Evolutionary conservation across 2,888 invertebrate genomes (phyloP).

Genomic region (Cataglyphis altisquamis): DNA sequence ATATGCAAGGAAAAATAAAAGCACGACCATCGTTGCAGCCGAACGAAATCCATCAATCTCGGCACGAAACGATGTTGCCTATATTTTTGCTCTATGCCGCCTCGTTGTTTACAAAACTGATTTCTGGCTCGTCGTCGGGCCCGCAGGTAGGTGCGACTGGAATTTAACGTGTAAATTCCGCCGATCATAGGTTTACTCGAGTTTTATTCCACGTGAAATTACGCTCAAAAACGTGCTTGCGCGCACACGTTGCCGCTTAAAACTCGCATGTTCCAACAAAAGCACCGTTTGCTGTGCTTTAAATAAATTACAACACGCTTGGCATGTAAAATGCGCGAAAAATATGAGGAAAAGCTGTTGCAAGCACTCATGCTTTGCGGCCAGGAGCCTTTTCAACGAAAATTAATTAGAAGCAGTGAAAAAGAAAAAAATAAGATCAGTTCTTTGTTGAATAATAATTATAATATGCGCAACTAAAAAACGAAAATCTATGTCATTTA

Average conservation of each 20-base stretch:
- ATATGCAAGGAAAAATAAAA: slow-evolving; percentile 62
- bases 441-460: slow-evolving; percentile 10
- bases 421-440: slow-evolving; percentile 3
- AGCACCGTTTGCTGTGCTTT: slow-evolving; percentile 6
- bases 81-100: slow-evolving; percentile 47
- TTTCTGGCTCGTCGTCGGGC: slow-evolving; percentile 45
- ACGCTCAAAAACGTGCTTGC: slow-evolving; percentile 27
- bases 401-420: slow-evolving; percentile 27
- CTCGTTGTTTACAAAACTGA: slow-evolving; percentile 60
- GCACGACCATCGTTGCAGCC: slow-evolving; percentile 41
- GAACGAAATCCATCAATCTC: slow-evolving; percentile 66
- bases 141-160: not conserved
- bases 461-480: not conserved
- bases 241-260: slow-evolving; percentile 26
- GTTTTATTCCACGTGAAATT: slow-evolving; percentile 24
- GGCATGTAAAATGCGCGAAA: slow-evolving; percentile 29
- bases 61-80: slow-evolving; percentile 50
- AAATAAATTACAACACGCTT: slow-evolving; percentile 48
- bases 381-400: not conserved
- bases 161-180: slow-evolving; percentile 50
- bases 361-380: not conserved
- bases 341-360: slow-evolving; percentile 11
- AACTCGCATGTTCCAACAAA: slow-evolving; percentile 26
- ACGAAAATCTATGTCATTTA: not conserved
- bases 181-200: slow-evolving; percentile 39